phyloP scores from a whole-genome alignment of 2,888 invertebrate species.

The Shargacucullia verbasci region DNA sequence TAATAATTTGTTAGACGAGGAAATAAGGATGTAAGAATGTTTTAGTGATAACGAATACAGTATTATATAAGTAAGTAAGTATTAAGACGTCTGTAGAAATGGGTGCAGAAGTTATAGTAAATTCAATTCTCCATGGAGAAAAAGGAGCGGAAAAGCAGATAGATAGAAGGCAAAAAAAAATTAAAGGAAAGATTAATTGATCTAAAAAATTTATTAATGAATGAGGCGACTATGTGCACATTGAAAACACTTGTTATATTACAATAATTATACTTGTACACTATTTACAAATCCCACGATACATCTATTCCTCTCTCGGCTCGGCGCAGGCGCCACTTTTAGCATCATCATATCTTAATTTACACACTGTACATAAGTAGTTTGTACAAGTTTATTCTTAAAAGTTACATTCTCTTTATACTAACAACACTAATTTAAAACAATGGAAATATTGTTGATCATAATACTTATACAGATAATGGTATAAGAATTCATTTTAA shows the following conservation, averaged over 20 bases:
- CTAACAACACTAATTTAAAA: constrained; percentile 80
- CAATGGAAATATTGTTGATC: constrained; percentile 88
- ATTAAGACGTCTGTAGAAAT: no score
- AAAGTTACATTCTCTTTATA: constrained; percentile 61
- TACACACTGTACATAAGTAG: constrained; percentile 85
- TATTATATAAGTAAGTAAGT: no score
- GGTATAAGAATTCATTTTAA: constrained; percentile 82
- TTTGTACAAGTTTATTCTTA: constrained; percentile 86
- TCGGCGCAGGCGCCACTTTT: constrained; percentile 59
- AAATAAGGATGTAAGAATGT: no score
- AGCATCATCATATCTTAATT: constrained; percentile 57
- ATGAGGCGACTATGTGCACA: constrained; percentile 89
- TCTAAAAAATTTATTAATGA: constrained; percentile 89
- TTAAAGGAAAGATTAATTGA: constrained; percentile 77
- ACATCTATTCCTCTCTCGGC: constrained; percentile 59
- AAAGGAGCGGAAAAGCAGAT: constrained; percentile 48
- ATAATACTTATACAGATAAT: constrained; percentile 86
- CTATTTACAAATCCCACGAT: constrained; percentile 83
- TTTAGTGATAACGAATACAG: no score
- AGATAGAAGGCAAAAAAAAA: constrained; percentile 59
- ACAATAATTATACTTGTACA: constrained; percentile 82
- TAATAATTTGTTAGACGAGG: no score
- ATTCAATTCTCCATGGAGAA: constrained; percentile 3
- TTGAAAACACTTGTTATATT: constrained; percentile 87
- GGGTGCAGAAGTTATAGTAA: no score